Percentiles rank a stretch among this genome's conserved stretches.
Conservation (phyloP, 1,140 invertebrate species). For the Cotesia chilonis region DNA sequence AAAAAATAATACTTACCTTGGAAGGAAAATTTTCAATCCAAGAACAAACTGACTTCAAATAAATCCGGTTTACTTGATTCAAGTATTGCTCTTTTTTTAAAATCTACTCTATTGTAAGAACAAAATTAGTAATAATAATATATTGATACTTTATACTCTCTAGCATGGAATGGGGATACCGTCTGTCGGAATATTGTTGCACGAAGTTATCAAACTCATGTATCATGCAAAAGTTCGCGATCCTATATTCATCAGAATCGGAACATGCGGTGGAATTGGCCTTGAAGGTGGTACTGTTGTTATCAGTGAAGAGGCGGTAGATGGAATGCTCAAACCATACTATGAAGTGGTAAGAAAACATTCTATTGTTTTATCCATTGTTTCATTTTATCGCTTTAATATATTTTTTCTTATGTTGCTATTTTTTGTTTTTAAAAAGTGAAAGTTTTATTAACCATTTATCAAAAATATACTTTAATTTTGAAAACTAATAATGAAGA, state of each 20-base stretch:
- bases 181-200: constrained; percentile 89
- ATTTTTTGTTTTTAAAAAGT: too few relatives aligned
- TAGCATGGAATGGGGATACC: constrained; percentile 95
- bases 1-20: too few relatives aligned
- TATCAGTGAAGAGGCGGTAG: constrained; percentile 86
- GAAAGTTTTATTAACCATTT: too few relatives aligned
- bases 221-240: constrained; percentile 88
- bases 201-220: constrained; percentile 95
- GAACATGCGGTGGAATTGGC: constrained; percentile 91
- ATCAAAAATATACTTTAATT: too few relatives aligned
- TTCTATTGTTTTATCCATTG: not conserved
- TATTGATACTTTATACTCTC: constrained; percentile 30
- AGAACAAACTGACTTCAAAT: too few relatives aligned
- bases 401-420: too few relatives aligned
- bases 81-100: too few relatives aligned
- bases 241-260: constrained; percentile 90
- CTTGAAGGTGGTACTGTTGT: constrained; percentile 88
- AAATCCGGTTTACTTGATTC: too few relatives aligned
- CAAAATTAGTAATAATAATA: not conserved
- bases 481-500: too few relatives aligned
- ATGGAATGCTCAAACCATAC: constrained; percentile 77
- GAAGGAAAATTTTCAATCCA: too few relatives aligned
- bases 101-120: too few relatives aligned
- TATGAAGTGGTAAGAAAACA: constrained; percentile 70
- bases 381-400: not conserved